Evolutionary conservation across 1,140 invertebrate genomes (phyloP), one percentile per base, ranked within the genome.

Genomic region (Neodiprion lecontei): DNA sequence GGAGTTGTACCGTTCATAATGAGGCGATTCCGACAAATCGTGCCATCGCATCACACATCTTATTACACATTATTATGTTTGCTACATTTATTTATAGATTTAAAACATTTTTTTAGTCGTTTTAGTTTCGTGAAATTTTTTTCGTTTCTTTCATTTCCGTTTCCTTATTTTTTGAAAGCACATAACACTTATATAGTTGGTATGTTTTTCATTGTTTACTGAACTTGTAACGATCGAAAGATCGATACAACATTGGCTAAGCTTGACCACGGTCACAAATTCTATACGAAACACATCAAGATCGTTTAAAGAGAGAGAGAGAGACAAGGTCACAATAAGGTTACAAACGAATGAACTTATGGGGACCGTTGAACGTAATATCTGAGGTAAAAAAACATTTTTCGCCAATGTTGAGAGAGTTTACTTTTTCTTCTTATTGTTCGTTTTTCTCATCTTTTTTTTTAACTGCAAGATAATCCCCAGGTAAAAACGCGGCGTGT

Each of bases 21-120:
- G 9, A 69, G 9, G 11, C 3, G 40, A 69, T 40, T 12, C 17
- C 67, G 1, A 40, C 11, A 69, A 28, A 69, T 69, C 21, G 21
- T 77, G 66, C 67, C 49, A 75, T 67, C 74, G 79, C 70, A 80
- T 75, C 70, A 28, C 68, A 81, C 72, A 67, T 66, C 82, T 82
- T 82, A 82, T 82, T 82, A 76, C 73, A 78, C 79, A 80, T 72
- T 61, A 79, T 61, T 67, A 78, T 79, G 72, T 78, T 61, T 69
- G 75, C 72, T 81, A 81, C 80, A 81, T 72, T 78, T 73, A 47
- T 75, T 49, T 65, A 28, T 74, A 69, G 76, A 28, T 71, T 40
- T 61, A 61, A 61, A 61, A 61, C 53, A 61, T 14, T 61, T 61
- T 61, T 61, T 61, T 61, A 61, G n/a, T 61, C 53, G 9, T 61